Evolutionary conservation across 2,888 invertebrate species (phyloP).

Genomic region (Sesamia inferens): DNA sequence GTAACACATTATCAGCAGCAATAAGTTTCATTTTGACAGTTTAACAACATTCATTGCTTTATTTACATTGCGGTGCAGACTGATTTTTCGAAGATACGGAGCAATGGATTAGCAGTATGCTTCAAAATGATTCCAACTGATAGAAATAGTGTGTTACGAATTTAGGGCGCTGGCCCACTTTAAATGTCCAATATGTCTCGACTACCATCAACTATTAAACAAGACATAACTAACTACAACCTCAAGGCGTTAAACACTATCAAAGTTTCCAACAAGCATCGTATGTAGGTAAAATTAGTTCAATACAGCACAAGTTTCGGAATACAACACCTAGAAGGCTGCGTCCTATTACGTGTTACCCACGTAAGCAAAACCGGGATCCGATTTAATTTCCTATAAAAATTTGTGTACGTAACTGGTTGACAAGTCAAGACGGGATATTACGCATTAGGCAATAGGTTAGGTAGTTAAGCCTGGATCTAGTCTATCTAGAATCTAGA

Average conservation of each 20-base stretch:
- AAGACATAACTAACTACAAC: conserved; percentile 14
- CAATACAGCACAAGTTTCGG: conserved; percentile 3
- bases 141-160: too few relatives aligned
- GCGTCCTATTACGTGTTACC: conserved; percentile 27
- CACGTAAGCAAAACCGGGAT: conserved; percentile 25
- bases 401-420: conserved; percentile 45
- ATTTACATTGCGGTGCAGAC: too few relatives aligned
- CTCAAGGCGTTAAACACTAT: conserved; percentile 23
- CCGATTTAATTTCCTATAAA: conserved; percentile 45
- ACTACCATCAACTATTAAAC: conserved; percentile 1
- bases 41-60: too few relatives aligned
- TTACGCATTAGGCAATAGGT: conserved; percentile 67
- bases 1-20: too few relatives aligned
- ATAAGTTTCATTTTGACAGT: too few relatives aligned
- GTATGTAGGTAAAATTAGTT: conserved; percentile 13
- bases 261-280: conserved; percentile 17
- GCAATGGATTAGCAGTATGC: too few relatives aligned
- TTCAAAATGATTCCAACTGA: too few relatives aligned
- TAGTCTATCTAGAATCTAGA: conserved; percentile 81
- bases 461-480: conserved; percentile 74
- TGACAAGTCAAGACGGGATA: conserved; percentile 62
- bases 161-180: too few relatives aligned
- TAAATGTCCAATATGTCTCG: background rate
- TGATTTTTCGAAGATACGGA: too few relatives aligned
- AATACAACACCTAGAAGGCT: conserved; percentile 8